These are phyloP conservation scores for Sceliomorpha sp. DNA, from an alignment of 2,888 invertebrate species.

Conservation along the genomic window DNA sequence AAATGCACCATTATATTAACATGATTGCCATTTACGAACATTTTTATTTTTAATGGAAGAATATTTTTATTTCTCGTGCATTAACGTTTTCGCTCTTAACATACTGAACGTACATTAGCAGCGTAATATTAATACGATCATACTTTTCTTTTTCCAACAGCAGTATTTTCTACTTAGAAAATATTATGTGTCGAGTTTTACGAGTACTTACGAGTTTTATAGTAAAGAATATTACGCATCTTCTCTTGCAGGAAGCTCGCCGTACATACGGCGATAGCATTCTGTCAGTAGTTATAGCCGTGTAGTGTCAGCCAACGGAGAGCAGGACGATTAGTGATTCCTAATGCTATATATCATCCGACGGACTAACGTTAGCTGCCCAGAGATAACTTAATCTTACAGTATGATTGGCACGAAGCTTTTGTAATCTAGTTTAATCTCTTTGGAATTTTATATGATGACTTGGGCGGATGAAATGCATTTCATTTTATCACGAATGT, in stretches of 20 bases:
- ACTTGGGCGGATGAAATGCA: constrained; percentile 35
- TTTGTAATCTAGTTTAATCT: constrained; percentile 45
- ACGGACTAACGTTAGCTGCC: constrained; percentile 27
- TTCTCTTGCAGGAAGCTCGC: constrained; percentile 15
- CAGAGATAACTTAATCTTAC: constrained; percentile 57
- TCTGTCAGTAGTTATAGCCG: constrained; percentile 45
- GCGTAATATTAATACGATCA: too few species aligned
- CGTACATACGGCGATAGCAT: constrained; percentile 17
- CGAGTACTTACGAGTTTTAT: constrained; percentile 11
- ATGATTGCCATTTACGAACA: too few species aligned
- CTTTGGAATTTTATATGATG: constrained; percentile 52
- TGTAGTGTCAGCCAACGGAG: constrained; percentile 43
- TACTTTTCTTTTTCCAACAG: not conserved
- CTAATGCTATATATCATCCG: constrained; percentile 45
- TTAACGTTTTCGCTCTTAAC: too few species aligned
- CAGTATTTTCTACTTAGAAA: not conserved
- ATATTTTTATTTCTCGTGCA: too few species aligned
- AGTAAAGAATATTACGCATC: constrained; percentile 1
- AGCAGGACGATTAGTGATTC: constrained; percentile 46
- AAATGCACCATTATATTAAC: too few species aligned
- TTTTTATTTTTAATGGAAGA: too few species aligned
- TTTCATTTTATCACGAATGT: constrained; percentile 29
- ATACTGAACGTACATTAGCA: too few species aligned
- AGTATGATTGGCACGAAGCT: constrained; percentile 49
- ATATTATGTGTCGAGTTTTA: constrained; percentile 1